Conservation (phyloP, 2,888 invertebrate genomes). For the Criorhina ranunculi region DNA sequence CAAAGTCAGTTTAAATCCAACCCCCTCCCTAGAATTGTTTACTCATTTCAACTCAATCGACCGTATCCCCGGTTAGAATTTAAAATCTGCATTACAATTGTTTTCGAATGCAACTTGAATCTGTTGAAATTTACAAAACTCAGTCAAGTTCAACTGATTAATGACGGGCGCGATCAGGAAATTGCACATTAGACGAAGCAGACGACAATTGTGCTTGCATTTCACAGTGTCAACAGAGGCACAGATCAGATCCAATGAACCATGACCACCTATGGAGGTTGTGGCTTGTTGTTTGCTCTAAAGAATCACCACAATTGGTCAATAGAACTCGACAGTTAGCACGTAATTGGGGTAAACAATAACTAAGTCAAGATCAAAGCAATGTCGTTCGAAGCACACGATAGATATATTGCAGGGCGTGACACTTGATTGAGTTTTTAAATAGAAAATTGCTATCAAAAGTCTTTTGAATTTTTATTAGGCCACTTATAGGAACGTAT, state of each 20-base stretch:
- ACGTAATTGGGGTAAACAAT: slow-evolving; percentile 65
- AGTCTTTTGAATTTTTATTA: slow-evolving; percentile 10
- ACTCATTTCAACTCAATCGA: slow-evolving; percentile 48
- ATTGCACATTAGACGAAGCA: slow-evolving; percentile 45
- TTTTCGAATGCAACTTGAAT: slow-evolving; percentile 44
- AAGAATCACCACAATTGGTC: slow-evolving; percentile 60
- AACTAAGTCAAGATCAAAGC: slow-evolving; percentile 66
- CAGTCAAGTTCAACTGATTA: slow-evolving; percentile 75
- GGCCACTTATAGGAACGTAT: not conserved
- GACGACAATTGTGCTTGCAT: slow-evolving; percentile 36
- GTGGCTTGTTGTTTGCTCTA: not conserved
- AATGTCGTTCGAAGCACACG: slow-evolving; percentile 6
- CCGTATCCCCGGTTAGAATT: slow-evolving; percentile 50
- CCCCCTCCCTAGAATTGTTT: not conserved
- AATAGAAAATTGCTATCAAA: slow-evolving; percentile 11
- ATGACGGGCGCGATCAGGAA: slow-evolving; percentile 56
- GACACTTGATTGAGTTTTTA: slow-evolving; percentile 49
- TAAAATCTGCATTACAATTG: slow-evolving; percentile 67
- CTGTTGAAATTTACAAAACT: slow-evolving; percentile 34
- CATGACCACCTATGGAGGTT: slow-evolving; percentile 52
- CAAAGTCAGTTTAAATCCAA: not conserved
- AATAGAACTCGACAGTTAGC: slow-evolving; percentile 54
- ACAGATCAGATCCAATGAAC: slow-evolving; percentile 59
- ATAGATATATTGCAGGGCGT: slow-evolving; percentile 13
- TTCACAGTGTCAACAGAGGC: slow-evolving; percentile 34